Base-by-base conservation (phyloP, 2,888 invertebrate genomes). In the Gymnocheta viridis region DNA sequence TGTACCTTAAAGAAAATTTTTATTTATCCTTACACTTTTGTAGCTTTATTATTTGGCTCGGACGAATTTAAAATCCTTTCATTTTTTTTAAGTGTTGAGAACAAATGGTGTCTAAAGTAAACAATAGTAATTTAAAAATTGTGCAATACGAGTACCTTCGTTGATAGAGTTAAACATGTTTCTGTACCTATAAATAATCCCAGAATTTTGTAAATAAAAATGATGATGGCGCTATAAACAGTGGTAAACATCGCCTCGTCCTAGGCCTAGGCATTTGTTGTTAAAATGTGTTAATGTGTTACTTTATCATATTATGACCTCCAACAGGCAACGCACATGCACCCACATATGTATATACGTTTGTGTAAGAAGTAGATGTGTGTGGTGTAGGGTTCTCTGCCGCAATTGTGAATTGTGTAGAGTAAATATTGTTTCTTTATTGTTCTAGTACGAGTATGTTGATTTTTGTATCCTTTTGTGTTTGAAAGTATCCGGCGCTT, bases 231-330 rank as follows among this genome's bases (percentile, higher is more conserved):
- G 67, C 67, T 67, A 67, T 64, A 64, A 74, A 58, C 17, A 29
- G 35, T 32, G n/a, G 9, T 12, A 49, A 5, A 70, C 19, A 54
- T 41, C 27, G 12, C 14, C 9, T 27, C 69, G 7, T 66, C 1
- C 27, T 32, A 35, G 54, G 19, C 41, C 56, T 64, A 35, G 17
- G 9, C 19, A 44, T 44, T 66, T 66, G 38, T n/a, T 69, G 14
- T 32, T 76, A 76, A 82, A 72, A 60, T 82, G 62, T 82, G 82
- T 72, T 82, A 85, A 82, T 76, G 62, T 82, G 51, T 79, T 56
- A 60, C 76, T 74, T 72, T 62, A 56, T 47, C 60, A 72, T 49
- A 62, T 60, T 38, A 56, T 58, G 70, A 72, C 82, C 74, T 76
- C 74, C 70, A 72, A 69, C 74, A 72, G 60, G 10, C 49, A 29